Conservation (phyloP, 2,113 vertebrate genomes). For the Microtus montanus region DNA sequence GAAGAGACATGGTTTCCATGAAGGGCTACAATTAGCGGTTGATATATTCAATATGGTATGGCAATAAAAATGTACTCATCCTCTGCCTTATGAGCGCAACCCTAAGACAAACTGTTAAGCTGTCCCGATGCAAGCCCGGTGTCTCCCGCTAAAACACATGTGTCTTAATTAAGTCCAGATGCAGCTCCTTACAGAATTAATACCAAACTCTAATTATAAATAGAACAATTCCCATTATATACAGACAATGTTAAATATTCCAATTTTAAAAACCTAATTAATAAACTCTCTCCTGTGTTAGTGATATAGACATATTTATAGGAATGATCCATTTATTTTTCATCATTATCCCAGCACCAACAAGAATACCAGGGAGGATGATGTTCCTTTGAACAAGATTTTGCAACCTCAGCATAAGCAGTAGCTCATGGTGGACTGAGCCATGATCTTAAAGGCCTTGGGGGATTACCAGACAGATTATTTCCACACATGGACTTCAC, state of each 20-base stretch:
- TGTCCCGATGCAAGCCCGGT: not conserved
- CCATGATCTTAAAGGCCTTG: not conserved
- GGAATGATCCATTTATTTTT: not conserved
- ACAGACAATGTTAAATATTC: not conserved
- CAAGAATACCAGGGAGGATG: not conserved
- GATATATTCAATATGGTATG: not conserved
- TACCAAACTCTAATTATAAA: slow-evolving; percentile 62
- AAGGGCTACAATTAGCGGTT: not conserved
- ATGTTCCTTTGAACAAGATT: not conserved
- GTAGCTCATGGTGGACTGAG: not conserved
- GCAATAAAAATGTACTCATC: not conserved
- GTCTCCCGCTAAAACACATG: slow-evolving; percentile 9
- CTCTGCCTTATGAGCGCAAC: not conserved
- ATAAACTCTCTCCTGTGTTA: not conserved
- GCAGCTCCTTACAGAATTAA: slow-evolving; percentile 11
- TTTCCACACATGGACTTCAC: not conserved
- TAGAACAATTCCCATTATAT: not conserved
- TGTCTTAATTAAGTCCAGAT: slow-evolving; percentile 55
- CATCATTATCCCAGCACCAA: not conserved
- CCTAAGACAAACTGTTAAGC: not conserved
- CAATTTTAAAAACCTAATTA: not conserved
- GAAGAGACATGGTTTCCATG: not conserved
- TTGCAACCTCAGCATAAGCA: not conserved
- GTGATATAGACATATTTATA: not conserved
- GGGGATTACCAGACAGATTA: not conserved